Conservation (phyloP, 2,888 invertebrate genomes). For the Cybosia mesomella region DNA sequence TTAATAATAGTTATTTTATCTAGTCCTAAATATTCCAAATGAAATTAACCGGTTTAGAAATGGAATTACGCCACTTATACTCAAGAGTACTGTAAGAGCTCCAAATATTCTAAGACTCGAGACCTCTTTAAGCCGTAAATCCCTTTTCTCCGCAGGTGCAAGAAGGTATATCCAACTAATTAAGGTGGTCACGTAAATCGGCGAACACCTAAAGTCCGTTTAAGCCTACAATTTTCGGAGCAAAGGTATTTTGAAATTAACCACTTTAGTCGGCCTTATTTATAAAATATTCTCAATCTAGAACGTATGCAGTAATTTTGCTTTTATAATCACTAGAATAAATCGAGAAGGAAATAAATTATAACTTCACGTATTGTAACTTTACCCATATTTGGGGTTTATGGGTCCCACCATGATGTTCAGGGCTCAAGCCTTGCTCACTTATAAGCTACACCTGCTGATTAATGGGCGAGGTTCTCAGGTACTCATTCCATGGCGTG, state of each 20-base stretch:
- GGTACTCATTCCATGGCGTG: too few relatives aligned
- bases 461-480: too few relatives aligned
- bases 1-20: neutral
- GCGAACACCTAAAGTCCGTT: slow-evolving; percentile 60
- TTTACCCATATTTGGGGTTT: too few relatives aligned
- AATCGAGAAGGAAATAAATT: neutral
- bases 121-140: slow-evolving; percentile 67
- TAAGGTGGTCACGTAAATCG: slow-evolving; percentile 73
- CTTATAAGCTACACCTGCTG: too few relatives aligned
- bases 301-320: neutral
- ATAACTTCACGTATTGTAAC: too few relatives aligned
- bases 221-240: slow-evolving; percentile 68
- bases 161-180: slow-evolving; percentile 74
- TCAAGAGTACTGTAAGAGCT: slow-evolving; percentile 25
- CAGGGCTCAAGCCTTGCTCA: too few relatives aligned
- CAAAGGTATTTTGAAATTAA: slow-evolving; percentile 57
- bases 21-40: slow-evolving; percentile 6
- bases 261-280: slow-evolving; percentile 58
- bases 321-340: neutral
- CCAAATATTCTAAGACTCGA: slow-evolving; percentile 48
- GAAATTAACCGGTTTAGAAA: slow-evolving; percentile 23
- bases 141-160: slow-evolving; percentile 72
- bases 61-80: slow-evolving; percentile 32
- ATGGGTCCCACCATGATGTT: too few relatives aligned
- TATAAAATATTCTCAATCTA: slow-evolving; percentile 17